Evolutionary conservation across 2,888 invertebrate species (phyloP).

Genomic region (Eupeodes latifasciatus): DNA sequence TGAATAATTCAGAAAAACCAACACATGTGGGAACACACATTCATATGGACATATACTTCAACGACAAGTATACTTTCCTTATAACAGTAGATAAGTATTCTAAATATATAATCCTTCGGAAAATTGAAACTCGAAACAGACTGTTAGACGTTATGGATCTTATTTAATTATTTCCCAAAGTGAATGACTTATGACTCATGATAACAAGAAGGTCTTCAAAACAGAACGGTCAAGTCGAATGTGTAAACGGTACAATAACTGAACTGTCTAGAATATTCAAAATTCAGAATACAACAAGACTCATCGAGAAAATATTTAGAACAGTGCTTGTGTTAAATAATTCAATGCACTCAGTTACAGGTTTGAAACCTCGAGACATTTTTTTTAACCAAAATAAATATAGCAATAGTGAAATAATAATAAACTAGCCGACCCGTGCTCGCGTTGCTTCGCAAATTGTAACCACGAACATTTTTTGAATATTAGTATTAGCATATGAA

Average conservation of each 20-base stretch:
- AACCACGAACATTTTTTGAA: too few species aligned
- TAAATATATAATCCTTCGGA: too few species aligned
- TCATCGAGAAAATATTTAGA: conserved; percentile 13
- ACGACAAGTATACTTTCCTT: too few species aligned
- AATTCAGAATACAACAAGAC: conserved; percentile 21
- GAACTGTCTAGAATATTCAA: too few species aligned
- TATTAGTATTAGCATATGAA: too few species aligned
- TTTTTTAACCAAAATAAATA: too few species aligned
- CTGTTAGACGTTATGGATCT: background rate
- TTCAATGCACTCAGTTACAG: conserved; percentile 2
- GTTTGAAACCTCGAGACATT: too few species aligned
- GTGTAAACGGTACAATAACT: too few species aligned
- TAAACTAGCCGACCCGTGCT: too few species aligned
- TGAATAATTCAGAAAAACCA: background rate
- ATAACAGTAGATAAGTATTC: too few species aligned
- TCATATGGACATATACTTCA: background rate
- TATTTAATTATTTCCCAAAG: conserved; percentile 1
- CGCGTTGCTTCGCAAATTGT: too few species aligned
- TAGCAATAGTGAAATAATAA: conserved; percentile 15
- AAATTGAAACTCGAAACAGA: background rate
- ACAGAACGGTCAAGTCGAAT: conserved; percentile 18
- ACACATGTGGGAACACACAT: conserved; percentile 1
- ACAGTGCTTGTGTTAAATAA: conserved; percentile 7
- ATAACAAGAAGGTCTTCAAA: conserved; percentile 17
- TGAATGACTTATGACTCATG: conserved; percentile 3